Evolutionary conservation across 1,140 invertebrate genomes (phyloP).

Genomic region (Potamilus streckersoni): DNA sequence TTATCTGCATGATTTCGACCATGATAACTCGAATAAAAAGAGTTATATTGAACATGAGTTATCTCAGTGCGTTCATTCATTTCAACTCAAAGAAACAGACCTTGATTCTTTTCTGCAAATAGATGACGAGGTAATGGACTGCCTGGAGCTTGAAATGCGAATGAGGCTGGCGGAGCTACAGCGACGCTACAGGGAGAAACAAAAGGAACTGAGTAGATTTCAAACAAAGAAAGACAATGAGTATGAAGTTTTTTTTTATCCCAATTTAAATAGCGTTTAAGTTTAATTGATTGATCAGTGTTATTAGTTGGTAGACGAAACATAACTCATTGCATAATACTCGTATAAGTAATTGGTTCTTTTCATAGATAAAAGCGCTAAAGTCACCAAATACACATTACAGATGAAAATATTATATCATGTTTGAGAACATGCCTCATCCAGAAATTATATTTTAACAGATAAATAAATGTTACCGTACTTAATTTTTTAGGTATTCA

Average conservation of each 20-base stretch:
- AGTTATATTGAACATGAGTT: not conserved
- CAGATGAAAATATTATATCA: too few species aligned
- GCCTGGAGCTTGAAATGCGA: constrained; percentile 83
- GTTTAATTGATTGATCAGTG: too few species aligned
- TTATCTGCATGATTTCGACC: not conserved
- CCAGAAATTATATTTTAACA: too few species aligned
- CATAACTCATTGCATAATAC: too few species aligned
- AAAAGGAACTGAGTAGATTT: constrained; percentile 81
- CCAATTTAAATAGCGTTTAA: too few species aligned
- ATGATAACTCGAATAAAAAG: not conserved
- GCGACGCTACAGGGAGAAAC: constrained; percentile 84
- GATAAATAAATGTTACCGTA: too few species aligned
- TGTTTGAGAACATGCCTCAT: too few species aligned
- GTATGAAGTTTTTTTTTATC: not conserved
- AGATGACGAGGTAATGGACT: constrained; percentile 74
- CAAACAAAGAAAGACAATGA: constrained; percentile 67
- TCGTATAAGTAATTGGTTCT: too few species aligned
- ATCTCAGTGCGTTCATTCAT: constrained; percentile 29
- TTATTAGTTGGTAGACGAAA: too few species aligned
- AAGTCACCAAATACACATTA: too few species aligned
- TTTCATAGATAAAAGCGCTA: too few species aligned
- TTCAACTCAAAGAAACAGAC: constrained; percentile 59
- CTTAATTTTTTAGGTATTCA: too few species aligned
- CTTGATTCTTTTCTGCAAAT: constrained; percentile 55
- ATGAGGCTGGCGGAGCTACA: constrained; percentile 83